phyloP scores from a whole-genome alignment of 1,140 invertebrate genomes.

The Musca vetustissima region DNA sequence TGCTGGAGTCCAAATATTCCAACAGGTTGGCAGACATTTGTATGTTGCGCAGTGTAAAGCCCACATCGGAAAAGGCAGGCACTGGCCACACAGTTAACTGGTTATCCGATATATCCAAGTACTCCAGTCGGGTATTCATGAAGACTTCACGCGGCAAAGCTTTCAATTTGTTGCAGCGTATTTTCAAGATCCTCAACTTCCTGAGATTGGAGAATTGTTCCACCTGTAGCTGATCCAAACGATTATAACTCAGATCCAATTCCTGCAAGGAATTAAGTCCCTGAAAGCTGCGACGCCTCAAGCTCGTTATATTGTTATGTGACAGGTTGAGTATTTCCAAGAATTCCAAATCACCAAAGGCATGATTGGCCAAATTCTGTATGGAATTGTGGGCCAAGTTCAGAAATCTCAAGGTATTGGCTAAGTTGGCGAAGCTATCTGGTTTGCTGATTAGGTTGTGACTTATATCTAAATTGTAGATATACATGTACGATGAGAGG shows the following conservation, averaged over 20 bases:
- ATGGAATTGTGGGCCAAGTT: slow-evolving; percentile 77
- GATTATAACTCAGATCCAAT: slow-evolving; percentile 78
- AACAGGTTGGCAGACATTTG: slow-evolving; percentile 79
- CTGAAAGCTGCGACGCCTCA: slow-evolving; percentile 74
- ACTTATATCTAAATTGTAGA: slow-evolving; percentile 72
- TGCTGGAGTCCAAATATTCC: slow-evolving; percentile 84
- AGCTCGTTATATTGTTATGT: slow-evolving; percentile 71
- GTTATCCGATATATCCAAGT: slow-evolving; percentile 78
- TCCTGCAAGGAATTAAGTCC: slow-evolving; percentile 73
- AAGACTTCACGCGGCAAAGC: slow-evolving; percentile 79
- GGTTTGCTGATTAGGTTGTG: slow-evolving; percentile 68
- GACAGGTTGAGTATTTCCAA: slow-evolving; percentile 75
- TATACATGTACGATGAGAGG: slow-evolving; percentile 57
- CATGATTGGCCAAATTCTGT: slow-evolving; percentile 67
- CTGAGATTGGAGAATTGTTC: slow-evolving; percentile 80
- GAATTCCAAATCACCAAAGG: slow-evolving; percentile 68
- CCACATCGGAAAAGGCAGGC: slow-evolving; percentile 71
- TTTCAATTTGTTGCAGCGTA: slow-evolving; percentile 75
- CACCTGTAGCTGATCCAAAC: slow-evolving; percentile 73
- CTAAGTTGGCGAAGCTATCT: slow-evolving; percentile 65
- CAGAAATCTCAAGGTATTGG: slow-evolving; percentile 65
- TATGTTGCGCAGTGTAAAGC: slow-evolving; percentile 73
- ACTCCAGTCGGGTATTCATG: slow-evolving; percentile 76
- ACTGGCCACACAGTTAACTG: slow-evolving; percentile 75
- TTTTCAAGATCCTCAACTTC: slow-evolving; percentile 73